These are phyloP conservation scores for Hypocryptadius cinnamomeus DNA, from an alignment of 2,113 vertebrate species.

Conservation along the genomic window DNA sequence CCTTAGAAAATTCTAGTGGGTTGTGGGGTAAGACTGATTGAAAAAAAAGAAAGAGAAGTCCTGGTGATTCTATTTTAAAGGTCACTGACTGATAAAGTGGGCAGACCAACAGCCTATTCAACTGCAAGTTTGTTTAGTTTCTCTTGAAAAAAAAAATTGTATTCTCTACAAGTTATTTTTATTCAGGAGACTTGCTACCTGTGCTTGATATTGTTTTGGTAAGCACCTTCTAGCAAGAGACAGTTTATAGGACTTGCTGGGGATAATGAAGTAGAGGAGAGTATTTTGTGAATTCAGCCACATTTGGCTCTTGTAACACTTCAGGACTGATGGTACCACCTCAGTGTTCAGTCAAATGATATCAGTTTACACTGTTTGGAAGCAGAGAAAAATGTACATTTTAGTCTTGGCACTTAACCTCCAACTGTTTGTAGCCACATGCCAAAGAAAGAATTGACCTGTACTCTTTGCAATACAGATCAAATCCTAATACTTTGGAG, in stretches of 20 bases:
- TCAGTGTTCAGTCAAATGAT: neutral
- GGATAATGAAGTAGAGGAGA: neutral
- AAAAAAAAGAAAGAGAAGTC: neutral
- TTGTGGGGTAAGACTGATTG: neutral
- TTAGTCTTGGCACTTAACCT: neutral
- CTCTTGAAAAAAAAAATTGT: neutral
- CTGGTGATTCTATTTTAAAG: neutral
- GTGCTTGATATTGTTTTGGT: neutral
- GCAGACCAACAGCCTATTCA: neutral
- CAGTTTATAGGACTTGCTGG: neutral
- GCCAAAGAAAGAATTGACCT: neutral
- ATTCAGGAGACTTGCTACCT: neutral
- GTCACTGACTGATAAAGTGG: neutral
- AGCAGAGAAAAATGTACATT: neutral
- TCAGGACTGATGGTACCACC: neutral
- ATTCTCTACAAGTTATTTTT: neutral
- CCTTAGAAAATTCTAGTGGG: neutral
- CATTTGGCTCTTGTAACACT: neutral
- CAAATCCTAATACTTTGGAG: neutral
- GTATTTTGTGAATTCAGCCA: neutral
- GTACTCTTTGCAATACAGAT: neutral
- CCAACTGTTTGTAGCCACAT: neutral
- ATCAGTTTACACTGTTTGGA: neutral
- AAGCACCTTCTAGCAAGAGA: neutral
- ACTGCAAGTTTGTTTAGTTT: neutral